Conservation (phyloP, 2,888 invertebrate species). For the Stegana nigrithorax region DNA sequence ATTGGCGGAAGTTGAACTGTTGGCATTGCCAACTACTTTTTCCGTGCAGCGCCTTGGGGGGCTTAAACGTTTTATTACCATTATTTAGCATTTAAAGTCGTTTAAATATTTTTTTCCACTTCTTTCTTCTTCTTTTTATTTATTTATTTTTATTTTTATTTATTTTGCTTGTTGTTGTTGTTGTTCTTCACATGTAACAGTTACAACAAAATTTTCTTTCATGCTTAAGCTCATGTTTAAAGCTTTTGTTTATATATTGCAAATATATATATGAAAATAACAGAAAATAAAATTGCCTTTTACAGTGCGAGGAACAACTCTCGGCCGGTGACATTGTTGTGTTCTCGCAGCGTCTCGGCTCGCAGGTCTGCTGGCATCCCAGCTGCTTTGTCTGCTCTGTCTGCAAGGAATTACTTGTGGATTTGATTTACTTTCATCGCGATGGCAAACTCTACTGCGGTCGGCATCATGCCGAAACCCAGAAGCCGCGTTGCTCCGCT, state of each 20-base stretch:
- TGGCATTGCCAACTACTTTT: conserved; percentile 19
- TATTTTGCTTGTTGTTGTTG: conserved; percentile 11
- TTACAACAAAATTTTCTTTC: too few species aligned
- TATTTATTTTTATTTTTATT: not conserved
- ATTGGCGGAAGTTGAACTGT: conserved; percentile 13
- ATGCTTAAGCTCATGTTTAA: too few species aligned
- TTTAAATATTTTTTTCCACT: too few species aligned
- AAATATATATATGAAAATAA: too few species aligned
- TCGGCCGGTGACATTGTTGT: conserved; percentile 92
- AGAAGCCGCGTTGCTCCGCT: conserved; percentile 95
- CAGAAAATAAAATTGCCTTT: too few species aligned
- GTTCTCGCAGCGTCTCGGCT: conserved; percentile 87
- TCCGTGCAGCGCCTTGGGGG: conserved; percentile 5
- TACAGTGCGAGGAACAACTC: conserved; percentile 87
- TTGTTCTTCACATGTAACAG: too few species aligned
- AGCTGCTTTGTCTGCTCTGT: conserved; percentile 93
- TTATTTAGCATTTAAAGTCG: conserved; percentile 64
- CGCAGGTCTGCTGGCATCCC: conserved; percentile 92
- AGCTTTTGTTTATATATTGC: too few species aligned
- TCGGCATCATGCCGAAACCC: conserved; percentile 95
- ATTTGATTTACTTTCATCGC: conserved; percentile 96
- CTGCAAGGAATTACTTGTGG: conserved; percentile 94
- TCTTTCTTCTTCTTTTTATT: too few species aligned
- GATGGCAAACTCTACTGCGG: conserved; percentile 94
- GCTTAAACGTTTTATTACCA: conserved; percentile 60